These are phyloP conservation scores for Xenopus laevis DNA, from an alignment of 2,113 vertebrate genomes.

Conservation along the genomic window DNA sequence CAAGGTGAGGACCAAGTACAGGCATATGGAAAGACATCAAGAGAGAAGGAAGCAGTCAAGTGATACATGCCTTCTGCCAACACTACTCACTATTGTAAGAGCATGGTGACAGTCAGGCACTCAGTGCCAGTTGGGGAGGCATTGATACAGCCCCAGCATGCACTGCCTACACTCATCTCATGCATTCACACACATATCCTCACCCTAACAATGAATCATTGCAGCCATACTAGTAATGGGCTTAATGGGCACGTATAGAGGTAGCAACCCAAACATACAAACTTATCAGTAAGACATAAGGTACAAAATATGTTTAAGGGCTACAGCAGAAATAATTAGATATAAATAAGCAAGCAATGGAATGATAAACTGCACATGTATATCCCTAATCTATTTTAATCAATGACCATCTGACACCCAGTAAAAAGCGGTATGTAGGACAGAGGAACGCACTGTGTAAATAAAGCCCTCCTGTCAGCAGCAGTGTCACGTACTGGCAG, in stretches of 20 bases:
- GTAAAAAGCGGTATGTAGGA: neutral
- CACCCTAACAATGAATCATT: too few species aligned
- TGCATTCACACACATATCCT: neutral
- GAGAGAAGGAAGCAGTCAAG: neutral
- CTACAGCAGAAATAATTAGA: too few species aligned
- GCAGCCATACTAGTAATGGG: too few species aligned
- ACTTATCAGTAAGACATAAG: neutral
- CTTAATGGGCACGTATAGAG: neutral
- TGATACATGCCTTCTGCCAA: neutral
- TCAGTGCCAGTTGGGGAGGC: conserved; percentile 3
- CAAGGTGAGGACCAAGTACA: conserved; percentile 24
- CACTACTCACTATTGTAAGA: neutral
- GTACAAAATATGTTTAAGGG: too few species aligned
- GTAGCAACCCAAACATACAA: neutral
- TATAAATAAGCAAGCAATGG: too few species aligned
- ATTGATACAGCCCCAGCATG: neutral
- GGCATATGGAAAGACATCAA: neutral
- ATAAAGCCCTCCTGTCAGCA: neutral
- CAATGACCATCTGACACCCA: neutral
- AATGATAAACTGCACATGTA: neutral
- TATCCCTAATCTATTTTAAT: neutral
- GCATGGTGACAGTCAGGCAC: neutral
- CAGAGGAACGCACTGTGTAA: neutral
- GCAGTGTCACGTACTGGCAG: conserved; percentile 19
- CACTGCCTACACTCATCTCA: neutral